Conservation (phyloP, 2,797 vertebrate genomes). For the Chelidonichthys spinosus region DNA sequence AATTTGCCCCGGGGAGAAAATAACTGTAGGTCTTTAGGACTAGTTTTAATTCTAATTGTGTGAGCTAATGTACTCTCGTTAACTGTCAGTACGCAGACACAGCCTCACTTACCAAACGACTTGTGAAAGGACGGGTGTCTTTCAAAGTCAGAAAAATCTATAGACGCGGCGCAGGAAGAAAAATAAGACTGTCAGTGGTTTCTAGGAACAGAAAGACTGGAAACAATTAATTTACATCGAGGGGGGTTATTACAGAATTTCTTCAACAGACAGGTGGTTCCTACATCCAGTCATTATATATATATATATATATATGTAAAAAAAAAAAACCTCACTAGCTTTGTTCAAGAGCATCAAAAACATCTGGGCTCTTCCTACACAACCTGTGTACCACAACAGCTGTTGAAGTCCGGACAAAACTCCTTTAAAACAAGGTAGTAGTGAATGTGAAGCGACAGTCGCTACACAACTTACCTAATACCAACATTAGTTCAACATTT, state of each 20-base stretch:
- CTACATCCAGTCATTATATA: constrained; percentile 23
- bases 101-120: constrained; percentile 32
- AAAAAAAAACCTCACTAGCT: constrained; percentile 7
- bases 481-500: background rate
- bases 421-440: constrained; percentile 58
- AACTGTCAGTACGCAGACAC: constrained; percentile 3
- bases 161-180: constrained; percentile 20
- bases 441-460: constrained; percentile 13
- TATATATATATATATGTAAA: background rate
- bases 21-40: background rate
- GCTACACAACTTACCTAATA: constrained; percentile 21
- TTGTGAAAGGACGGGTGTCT: constrained; percentile 52
- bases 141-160: constrained; percentile 27
- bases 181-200: constrained; percentile 15
- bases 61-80: background rate
- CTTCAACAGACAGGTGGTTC: constrained; percentile 2
- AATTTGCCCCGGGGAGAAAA: background rate
- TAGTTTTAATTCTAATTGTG: background rate
- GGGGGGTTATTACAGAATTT: constrained; percentile 26
- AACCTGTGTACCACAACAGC: constrained; percentile 23
- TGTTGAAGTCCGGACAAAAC: constrained; percentile 14
- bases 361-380: background rate
- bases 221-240: constrained; percentile 29
- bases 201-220: constrained; percentile 33
- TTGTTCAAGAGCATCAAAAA: constrained; percentile 25